A percentile compares a stretch with the other conserved stretches of the same genome.
Evolutionary conservation across 2,888 invertebrate species (phyloP).

Genomic region (Noctua comes): DNA sequence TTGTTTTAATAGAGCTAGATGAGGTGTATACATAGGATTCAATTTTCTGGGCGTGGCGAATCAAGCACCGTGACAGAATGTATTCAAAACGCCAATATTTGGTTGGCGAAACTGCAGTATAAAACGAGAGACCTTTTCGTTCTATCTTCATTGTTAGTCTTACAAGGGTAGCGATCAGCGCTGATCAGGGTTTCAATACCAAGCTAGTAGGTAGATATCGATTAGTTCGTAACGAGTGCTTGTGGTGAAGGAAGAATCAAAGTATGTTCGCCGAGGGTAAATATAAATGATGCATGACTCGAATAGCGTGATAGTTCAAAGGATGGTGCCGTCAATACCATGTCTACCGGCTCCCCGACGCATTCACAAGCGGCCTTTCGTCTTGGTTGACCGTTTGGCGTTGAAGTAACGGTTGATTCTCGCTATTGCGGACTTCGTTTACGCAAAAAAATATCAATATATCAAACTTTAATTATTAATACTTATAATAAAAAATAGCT

Average conservation of each 20-base stretch:
- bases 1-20: slow-evolving; percentile 78
- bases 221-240: slow-evolving; percentile 84
- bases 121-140: slow-evolving; percentile 85
- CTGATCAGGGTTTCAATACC: slow-evolving; percentile 69
- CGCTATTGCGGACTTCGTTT: slow-evolving; percentile 21
- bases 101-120: slow-evolving; percentile 86
- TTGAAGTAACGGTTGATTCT: slow-evolving; percentile 40
- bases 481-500: slow-evolving; percentile 1
- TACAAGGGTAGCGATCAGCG: slow-evolving; percentile 78
- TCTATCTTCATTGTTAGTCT: slow-evolving; percentile 79
- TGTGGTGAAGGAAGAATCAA: slow-evolving; percentile 87
- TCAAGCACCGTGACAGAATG: slow-evolving; percentile 89
- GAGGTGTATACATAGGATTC: slow-evolving; percentile 88
- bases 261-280: slow-evolving; percentile 90
- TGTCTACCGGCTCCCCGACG: slow-evolving; percentile 76
- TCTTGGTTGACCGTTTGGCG: slow-evolving; percentile 66
- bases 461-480: slow-evolving; percentile 1
- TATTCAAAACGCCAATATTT: slow-evolving; percentile 89
- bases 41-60: slow-evolving; percentile 90
- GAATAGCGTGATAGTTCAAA: slow-evolving; percentile 91
- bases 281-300: slow-evolving; percentile 90
- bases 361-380: slow-evolving; percentile 77
- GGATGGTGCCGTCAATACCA: slow-evolving; percentile 81
- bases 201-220: slow-evolving; percentile 78
- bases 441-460: slow-evolving; percentile 9